phyloP scores from a whole-genome alignment of 2,797 vertebrate species.

The Platalea minor region DNA sequence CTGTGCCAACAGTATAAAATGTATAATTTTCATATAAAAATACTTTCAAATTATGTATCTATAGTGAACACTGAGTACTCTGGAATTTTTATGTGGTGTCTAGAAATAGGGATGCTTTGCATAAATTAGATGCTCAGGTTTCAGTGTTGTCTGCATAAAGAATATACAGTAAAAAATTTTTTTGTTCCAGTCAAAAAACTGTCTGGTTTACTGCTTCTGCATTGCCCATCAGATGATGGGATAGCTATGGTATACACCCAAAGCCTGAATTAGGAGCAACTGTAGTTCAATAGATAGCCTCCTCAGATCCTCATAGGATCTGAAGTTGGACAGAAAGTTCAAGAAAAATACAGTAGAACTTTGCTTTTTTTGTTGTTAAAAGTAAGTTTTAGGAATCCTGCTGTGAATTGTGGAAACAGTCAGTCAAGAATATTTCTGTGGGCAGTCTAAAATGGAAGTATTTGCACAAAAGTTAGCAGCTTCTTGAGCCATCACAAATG shows the following conservation, averaged over 20 bases:
- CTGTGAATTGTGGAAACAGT: background rate
- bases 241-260: background rate
- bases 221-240: background rate
- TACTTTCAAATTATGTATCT: constrained; percentile 65
- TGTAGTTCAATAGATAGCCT: background rate
- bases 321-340: background rate
- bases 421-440: background rate
- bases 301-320: background rate
- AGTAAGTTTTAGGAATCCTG: background rate
- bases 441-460: background rate
- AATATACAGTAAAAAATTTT: background rate
- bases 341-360: background rate
- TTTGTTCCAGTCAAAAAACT: background rate
- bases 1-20: constrained; percentile 38
- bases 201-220: background rate
- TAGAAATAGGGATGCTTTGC: constrained; percentile 16
- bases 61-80: constrained; percentile 9
- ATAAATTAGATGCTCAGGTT: constrained; percentile 48
- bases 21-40: constrained; percentile 71
- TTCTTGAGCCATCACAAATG: background rate
- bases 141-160: constrained; percentile 19
- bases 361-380: background rate
- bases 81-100: constrained; percentile 34
- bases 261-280: background rate
- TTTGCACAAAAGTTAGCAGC: background rate